Evolutionary conservation across 2,888 invertebrate species (phyloP).

Genomic region (Agrochola lychnidis): DNA sequence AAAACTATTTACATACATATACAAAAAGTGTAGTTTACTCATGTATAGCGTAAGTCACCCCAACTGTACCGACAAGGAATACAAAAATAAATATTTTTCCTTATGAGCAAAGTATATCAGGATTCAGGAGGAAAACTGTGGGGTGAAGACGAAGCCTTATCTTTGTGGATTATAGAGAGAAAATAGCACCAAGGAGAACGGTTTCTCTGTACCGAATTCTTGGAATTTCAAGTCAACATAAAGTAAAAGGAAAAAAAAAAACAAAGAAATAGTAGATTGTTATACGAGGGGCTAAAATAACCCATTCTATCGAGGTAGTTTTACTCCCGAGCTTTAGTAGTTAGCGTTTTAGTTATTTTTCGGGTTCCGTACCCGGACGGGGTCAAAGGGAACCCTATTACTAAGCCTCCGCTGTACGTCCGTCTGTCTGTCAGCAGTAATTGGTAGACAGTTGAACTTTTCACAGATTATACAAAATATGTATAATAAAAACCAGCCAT

Average conservation of each 20-base stretch:
- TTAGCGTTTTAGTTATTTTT: not conserved
- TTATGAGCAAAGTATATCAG: slow-evolving; percentile 44
- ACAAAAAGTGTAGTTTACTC: not conserved
- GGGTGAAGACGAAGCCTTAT: slow-evolving; percentile 18
- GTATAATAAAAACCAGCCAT: too few relatives aligned
- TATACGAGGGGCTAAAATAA: too few relatives aligned
- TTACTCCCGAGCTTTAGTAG: too few relatives aligned
- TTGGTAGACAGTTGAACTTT: too few relatives aligned
- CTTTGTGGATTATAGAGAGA: slow-evolving; percentile 5
- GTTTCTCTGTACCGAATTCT: slow-evolving; percentile 3
- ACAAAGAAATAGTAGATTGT: too few relatives aligned
- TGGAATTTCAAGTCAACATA: not conserved
- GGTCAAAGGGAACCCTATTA: too few relatives aligned
- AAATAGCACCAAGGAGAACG: slow-evolving; percentile 19
- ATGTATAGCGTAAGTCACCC: slow-evolving; percentile 12
- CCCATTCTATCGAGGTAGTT: too few relatives aligned
- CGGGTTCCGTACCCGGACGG: too few relatives aligned
- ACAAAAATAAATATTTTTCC: slow-evolving; percentile 43
- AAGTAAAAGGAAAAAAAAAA: not conserved
- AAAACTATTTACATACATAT: slow-evolving; percentile 18
- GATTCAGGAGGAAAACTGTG: slow-evolving; percentile 42
- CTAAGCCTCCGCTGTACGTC: too few relatives aligned
- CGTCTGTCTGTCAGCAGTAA: too few relatives aligned
- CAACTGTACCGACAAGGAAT: slow-evolving; percentile 2
- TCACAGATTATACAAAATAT: too few relatives aligned